Conservation (phyloP, 2,888 invertebrate species). For the Caenorhabditis virilis region DNA sequence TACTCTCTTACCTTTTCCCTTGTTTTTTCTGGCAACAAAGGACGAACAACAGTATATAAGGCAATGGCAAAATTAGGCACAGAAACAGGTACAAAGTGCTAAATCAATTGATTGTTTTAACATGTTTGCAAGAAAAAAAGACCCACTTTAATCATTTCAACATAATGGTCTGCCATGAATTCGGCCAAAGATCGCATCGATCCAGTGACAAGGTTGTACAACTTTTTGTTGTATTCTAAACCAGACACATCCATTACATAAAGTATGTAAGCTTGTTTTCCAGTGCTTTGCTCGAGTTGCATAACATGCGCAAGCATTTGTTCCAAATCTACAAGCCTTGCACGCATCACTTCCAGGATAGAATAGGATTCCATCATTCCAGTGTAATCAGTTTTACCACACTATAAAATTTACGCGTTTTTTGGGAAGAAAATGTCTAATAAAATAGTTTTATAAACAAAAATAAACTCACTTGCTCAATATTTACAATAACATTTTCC, state of each 20-base stretch:
- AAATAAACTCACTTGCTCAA: slow-evolving; percentile 53
- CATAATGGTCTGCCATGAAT: slow-evolving; percentile 66
- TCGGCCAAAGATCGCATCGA: slow-evolving; percentile 57
- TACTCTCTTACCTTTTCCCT: slow-evolving; percentile 50
- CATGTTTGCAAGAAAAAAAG: neutral
- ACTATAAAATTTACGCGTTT: slow-evolving; percentile 28
- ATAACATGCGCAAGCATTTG: slow-evolving; percentile 58
- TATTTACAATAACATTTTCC: slow-evolving; percentile 60
- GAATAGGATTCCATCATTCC: slow-evolving; percentile 60
- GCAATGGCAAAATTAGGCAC: slow-evolving; percentile 58
- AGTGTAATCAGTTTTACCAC: slow-evolving; percentile 58
- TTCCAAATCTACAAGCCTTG: slow-evolving; percentile 58
- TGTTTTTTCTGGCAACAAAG: slow-evolving; percentile 62
- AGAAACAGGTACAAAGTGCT: slow-evolving; percentile 59
- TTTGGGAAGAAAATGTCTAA: neutral
- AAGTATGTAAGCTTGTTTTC: slow-evolving; percentile 61
- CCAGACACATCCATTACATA: slow-evolving; percentile 64
- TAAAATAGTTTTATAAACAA: neutral
- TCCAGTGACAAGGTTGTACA: slow-evolving; percentile 59
- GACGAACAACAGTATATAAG: slow-evolving; percentile 58
- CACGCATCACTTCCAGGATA: slow-evolving; percentile 59
- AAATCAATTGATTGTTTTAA: slow-evolving; percentile 1
- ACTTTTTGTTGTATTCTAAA: slow-evolving; percentile 57
- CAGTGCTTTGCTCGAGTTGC: slow-evolving; percentile 59
- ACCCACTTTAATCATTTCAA: slow-evolving; percentile 59